Evolutionary conservation across 2,797 vertebrate genomes (phyloP).

Genomic region (Cossypha niveicapilla): DNA sequence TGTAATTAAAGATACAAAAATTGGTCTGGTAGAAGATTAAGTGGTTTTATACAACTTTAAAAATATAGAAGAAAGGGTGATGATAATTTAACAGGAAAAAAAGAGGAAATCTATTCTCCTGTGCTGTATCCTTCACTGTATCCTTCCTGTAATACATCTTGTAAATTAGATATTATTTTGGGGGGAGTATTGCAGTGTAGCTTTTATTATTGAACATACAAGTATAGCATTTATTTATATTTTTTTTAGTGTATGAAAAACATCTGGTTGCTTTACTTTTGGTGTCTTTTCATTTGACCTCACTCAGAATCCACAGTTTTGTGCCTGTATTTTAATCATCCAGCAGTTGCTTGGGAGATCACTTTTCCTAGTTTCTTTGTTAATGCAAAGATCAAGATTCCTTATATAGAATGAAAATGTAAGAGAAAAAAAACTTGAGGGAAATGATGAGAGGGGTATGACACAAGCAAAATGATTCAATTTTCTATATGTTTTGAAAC

Average conservation of each 20-base stretch:
- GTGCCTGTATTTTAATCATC: background rate
- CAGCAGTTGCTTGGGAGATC: background rate
- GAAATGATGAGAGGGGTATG: background rate
- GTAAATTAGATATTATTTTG: background rate
- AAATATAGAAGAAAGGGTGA: background rate
- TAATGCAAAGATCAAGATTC: background rate
- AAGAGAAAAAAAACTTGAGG: background rate
- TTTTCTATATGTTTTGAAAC: background rate
- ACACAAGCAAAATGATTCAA: background rate
- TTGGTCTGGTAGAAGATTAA: background rate
- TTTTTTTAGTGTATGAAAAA: background rate
- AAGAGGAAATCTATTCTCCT: background rate
- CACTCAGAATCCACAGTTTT: background rate
- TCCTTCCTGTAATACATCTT: background rate
- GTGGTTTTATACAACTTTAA: background rate
- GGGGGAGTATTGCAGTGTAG: rapidly evolving
- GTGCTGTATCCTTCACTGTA: background rate
- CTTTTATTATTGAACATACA: background rate
- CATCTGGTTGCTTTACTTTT: background rate
- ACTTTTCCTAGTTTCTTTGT: background rate
- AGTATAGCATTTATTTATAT: rapidly evolving
- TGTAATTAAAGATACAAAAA: background rate
- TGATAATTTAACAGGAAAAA: background rate
- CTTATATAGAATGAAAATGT: background rate
- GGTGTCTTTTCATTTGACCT: background rate